phyloP scores from a whole-genome alignment of 2,888 invertebrate species.

The Chrysolina haemoptera region DNA sequence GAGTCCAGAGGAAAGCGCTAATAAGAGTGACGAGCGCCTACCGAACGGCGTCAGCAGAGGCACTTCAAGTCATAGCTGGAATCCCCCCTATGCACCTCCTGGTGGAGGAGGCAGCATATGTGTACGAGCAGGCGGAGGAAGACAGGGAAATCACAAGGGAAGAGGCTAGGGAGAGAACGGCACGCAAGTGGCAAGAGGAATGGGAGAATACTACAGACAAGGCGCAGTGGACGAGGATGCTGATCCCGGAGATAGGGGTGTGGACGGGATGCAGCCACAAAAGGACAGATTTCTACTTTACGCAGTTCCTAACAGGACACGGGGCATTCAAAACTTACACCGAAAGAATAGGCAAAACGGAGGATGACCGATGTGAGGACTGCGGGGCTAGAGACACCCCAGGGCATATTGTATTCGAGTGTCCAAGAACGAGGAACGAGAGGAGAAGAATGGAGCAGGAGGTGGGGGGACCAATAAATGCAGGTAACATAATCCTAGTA shows the following conservation, averaged over 20 bases:
- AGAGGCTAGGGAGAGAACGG: neutral
- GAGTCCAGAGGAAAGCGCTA: neutral
- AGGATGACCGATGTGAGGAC: neutral
- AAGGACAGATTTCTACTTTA: neutral
- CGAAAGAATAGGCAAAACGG: neutral
- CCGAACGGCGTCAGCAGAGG: constrained; percentile 34
- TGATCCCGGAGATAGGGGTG: neutral
- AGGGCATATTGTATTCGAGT: neutral
- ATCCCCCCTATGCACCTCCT: constrained; percentile 33
- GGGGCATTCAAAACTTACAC: neutral
- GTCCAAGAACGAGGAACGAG: neutral
- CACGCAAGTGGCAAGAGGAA: neutral
- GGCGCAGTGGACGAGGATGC: neutral
- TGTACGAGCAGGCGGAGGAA: neutral
- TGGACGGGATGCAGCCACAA: neutral
- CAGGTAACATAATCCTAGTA: no score
- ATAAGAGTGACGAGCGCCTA: constrained; percentile 12
- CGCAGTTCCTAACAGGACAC: neutral
- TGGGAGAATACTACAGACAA: neutral
- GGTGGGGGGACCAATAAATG: no score
- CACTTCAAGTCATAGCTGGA: constrained; percentile 36
- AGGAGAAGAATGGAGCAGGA: neutral
- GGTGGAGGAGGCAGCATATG: constrained; percentile 19
- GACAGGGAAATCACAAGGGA: neutral
- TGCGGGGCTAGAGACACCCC: neutral